Evolutionary conservation across 2,888 invertebrate species (phyloP).

Genomic region (Tinea semifulvella): DNA sequence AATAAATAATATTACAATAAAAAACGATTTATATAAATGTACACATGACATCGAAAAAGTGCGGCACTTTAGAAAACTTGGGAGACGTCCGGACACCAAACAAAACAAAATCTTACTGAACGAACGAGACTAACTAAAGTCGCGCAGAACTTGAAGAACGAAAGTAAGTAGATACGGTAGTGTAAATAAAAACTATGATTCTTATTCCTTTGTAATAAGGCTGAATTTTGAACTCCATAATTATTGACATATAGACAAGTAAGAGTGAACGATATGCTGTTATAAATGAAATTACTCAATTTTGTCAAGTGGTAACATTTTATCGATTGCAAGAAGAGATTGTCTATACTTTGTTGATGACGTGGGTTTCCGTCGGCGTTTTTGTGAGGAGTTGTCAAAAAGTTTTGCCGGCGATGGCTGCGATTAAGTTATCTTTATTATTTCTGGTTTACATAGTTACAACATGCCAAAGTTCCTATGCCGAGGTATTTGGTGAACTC

Average conservation of each 20-base stretch:
- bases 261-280: no score
- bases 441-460: constrained; percentile 37
- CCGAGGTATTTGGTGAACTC: constrained; percentile 65
- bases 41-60: not conserved
- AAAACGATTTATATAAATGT: not conserved
- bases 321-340: no score
- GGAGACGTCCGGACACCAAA: not conserved
- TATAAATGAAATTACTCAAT: no score
- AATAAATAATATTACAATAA: not conserved
- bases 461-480: constrained; percentile 39
- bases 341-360: not conserved
- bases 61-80: not conserved
- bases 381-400: not conserved
- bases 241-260: no score
- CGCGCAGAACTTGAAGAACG: no score
- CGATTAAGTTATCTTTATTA: constrained; percentile 38
- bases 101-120: constrained; percentile 2
- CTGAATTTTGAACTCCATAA: no score
- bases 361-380: not conserved
- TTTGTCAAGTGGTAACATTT: no score
- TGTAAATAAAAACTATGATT: no score
- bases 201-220: no score
- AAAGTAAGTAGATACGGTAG: no score
- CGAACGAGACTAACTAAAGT: no score
- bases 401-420: constrained; percentile 45